Base-by-base conservation (phyloP, 2,113 vertebrate genomes). In the Blennius ocellaris region DNA sequence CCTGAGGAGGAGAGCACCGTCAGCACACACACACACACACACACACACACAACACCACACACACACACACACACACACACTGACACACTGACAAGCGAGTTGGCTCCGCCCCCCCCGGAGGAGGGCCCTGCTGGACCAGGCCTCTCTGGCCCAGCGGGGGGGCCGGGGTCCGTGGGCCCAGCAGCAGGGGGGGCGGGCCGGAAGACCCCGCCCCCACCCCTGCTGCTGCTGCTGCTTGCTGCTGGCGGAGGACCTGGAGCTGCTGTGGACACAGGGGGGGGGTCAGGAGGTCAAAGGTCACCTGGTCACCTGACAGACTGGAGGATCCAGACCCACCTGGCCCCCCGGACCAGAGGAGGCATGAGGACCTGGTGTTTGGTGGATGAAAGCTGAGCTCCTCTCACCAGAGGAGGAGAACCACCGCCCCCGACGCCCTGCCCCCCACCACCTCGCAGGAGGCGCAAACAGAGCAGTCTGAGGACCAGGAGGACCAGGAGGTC, bases 211-310 rank as follows among this genome's bases (percentile, higher is more conserved):
- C 83, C 90, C 93, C 93, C 21, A 2, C 21, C 21, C 21, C 84
- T 96, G 91, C 93, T 97, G 96, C 86, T 97, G 96, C 85, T 96
- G 97, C 90, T 96, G 97, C 96, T 85, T 97, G 96, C 85, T 96
- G 97, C 90, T 96, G 97, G 69, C 95, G 93, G 76, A 97, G 95
- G 73, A 90, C 94, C 89, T 97, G 97, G 87, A 98, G 96, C 94
- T 99, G 97, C 95, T 97, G 95, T 77, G 93, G 84, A 91, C 93
- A 95, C 43, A 96, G 90, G 78, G 94, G 95, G 69, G 94, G 85
- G 89, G 21, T 30, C 21, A 2, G 21, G 21, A 30, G 21, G 21
- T 30, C 21, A 30, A 30, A 30, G 21, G 21, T 30, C 21, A 30
- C 21, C 21, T 30, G 21, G 2, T 30, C 2, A n/a, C n/a, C 21